Evolutionary conservation across 53 echinoderm and acorn worm species (phyloP), one percentile per base, ranked within the genome.

Genomic region (Henricia sp.): DNA sequence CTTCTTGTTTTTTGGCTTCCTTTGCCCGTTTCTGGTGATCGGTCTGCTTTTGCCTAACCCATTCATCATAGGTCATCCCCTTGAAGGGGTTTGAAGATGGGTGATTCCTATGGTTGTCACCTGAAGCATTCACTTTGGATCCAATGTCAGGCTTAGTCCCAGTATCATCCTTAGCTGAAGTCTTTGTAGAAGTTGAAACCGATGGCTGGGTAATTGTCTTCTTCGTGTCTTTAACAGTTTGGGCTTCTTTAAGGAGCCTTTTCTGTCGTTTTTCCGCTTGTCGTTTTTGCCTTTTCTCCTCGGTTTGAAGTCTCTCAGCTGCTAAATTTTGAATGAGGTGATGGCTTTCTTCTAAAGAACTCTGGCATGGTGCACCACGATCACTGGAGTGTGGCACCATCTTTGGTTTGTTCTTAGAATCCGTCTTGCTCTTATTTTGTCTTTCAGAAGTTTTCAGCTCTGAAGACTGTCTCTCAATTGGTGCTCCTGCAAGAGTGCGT

Each of bases 21-120:
- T 88, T 78, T 20, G 80, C 78, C 26, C 43, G 39, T 20, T 28
- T 77, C 37, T 71, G 46, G 63, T 94, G 84, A 16, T 56, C 16
- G 1, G 52, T 73, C 41, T 86, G 65, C 68, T 94, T 94, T 40
- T 92, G 87, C 29, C 68, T 74, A 38, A 89, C 20, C 95, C 95
- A 94, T 10, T 91, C 77, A 51, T 94, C 91, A 39, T 94, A 94
- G 0, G 65, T 86, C 83, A 94, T 12, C 14, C 89, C 83, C 77
- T 87, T 90, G 23, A 87, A 63, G 2, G 88, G 82, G 60, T 91
- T 91, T 24, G 89, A 73, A 1, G 91, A 91, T n/a, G 91, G 84
- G 23, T 29, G 66, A 13, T 21, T 86, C 48, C 36, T 72, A 3
- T 24, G 46, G 28, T 41, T 43, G 20, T 37, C 46, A 3, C 19